phyloP scores from a whole-genome alignment of 1,140 invertebrate species.

The Drosophila teissieri region DNA sequence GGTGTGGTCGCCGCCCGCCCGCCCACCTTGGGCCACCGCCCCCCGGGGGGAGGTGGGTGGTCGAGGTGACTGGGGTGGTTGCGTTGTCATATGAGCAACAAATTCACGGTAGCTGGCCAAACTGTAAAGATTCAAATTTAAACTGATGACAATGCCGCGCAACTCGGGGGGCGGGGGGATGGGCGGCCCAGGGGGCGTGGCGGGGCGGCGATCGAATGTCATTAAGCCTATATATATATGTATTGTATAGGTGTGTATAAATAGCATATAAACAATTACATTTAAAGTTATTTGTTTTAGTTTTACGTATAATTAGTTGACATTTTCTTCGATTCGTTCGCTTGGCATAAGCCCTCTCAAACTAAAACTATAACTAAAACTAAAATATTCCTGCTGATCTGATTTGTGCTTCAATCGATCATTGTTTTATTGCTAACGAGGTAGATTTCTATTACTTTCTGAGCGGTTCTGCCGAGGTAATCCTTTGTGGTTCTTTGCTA shows the following conservation, averaged over 20 bases:
- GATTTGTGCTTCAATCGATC: neutral
- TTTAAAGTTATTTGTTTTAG: slow-evolving; percentile 78
- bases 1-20: slow-evolving; percentile 1
- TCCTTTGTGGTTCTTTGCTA: slow-evolving; percentile 33
- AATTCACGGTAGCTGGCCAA: slow-evolving; percentile 64
- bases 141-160: slow-evolving; percentile 68
- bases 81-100: slow-evolving; percentile 76
- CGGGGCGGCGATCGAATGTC: neutral
- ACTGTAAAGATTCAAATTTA: slow-evolving; percentile 73
- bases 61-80: slow-evolving; percentile 20
- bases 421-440: slow-evolving; percentile 65
- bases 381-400: slow-evolving; percentile 6
- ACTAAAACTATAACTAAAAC: slow-evolving; percentile 1
- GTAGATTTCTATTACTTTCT: slow-evolving; percentile 58
- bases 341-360: slow-evolving; percentile 10
- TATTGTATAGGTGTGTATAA: slow-evolving; percentile 49
- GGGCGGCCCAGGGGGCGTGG: slow-evolving; percentile 6
- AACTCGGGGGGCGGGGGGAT: slow-evolving; percentile 33
- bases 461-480: slow-evolving; percentile 56
- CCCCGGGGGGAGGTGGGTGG: slow-evolving; percentile 13
- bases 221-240: slow-evolving; percentile 54
- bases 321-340: slow-evolving; percentile 39
- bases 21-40: slow-evolving; percentile 22
- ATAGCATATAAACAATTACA: slow-evolving; percentile 75
- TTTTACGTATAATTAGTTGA: slow-evolving; percentile 79